Conservation (phyloP, 2,888 invertebrate species). For the Branchipolynoe longqiensis region DNA sequence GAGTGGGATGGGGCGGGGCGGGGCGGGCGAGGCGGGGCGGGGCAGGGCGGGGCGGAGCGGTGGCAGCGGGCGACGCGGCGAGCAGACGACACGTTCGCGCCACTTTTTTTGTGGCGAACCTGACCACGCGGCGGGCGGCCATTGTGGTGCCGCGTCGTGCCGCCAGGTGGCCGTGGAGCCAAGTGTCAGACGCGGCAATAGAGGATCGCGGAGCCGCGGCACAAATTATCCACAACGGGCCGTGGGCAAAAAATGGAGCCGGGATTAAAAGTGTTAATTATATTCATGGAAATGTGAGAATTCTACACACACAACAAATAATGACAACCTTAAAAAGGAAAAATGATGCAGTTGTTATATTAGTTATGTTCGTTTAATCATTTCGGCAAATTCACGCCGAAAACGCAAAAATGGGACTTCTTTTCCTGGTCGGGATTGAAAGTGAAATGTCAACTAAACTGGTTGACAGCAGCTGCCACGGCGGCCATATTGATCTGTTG, state of each 20-base stretch:
- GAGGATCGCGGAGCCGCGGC: background rate
- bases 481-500: slow-evolving; percentile 4
- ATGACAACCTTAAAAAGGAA: background rate
- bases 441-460: slow-evolving; percentile 4
- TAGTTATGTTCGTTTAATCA: slow-evolving; percentile 34
- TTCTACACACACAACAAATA: background rate
- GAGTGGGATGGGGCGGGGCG: background rate
- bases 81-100: background rate
- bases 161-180: slow-evolving; percentile 17
- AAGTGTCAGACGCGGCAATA: background rate
- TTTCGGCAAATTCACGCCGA: background rate
- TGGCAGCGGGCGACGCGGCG: background rate
- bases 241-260: background rate
- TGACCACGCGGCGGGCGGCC: background rate
- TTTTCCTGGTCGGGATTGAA: background rate
- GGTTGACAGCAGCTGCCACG: background rate
- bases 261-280: slow-evolving; percentile 33
- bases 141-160: background rate
- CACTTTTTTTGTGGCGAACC: background rate
- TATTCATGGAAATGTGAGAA: slow-evolving; percentile 31
- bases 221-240: background rate
- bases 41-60: background rate
- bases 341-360: background rate
- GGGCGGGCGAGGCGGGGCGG: background rate
- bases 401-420: background rate